Conservation (phyloP, 2,888 invertebrate species). For the Acanthopleura granulata region DNA sequence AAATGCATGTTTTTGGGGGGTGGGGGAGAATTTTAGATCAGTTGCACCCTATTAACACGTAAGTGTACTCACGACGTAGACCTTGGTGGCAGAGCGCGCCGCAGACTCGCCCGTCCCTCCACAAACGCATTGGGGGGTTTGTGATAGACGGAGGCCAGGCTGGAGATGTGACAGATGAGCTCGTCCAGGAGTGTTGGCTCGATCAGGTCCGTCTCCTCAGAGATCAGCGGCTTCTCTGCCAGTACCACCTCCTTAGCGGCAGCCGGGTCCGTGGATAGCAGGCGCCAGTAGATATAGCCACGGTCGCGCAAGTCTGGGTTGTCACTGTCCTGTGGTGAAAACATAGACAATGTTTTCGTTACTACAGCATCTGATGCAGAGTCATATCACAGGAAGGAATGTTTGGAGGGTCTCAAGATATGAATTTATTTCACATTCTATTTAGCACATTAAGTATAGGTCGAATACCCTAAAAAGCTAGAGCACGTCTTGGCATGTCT, state of each 20-base stretch:
- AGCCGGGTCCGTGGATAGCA: slow-evolving; percentile 98
- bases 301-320: slow-evolving; percentile 98
- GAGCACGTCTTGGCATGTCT: no score
- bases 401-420: no score
- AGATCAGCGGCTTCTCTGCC: slow-evolving; percentile 98
- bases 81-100: slow-evolving; percentile 56
- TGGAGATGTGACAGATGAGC: slow-evolving; percentile 98
- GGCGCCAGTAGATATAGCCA: slow-evolving; percentile 99
- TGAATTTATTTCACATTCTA: no score
- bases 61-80: slow-evolving; percentile 59
- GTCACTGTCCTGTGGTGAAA: slow-evolving; percentile 81
- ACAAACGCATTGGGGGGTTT: slow-evolving; percentile 99
- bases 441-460: no score
- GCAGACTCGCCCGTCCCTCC: slow-evolving; percentile 76
- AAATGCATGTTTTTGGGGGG: no score
- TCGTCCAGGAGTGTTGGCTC: slow-evolving; percentile 98
- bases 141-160: slow-evolving; percentile 97
- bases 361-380: no score
- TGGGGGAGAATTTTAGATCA: no score
- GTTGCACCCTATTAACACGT: no score
- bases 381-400: no score
- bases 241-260: slow-evolving; percentile 99
- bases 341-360: no score
- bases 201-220: slow-evolving; percentile 97
- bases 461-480: no score